Conservation (phyloP, 2,888 invertebrate species). For the Sesia bembeciformis region DNA sequence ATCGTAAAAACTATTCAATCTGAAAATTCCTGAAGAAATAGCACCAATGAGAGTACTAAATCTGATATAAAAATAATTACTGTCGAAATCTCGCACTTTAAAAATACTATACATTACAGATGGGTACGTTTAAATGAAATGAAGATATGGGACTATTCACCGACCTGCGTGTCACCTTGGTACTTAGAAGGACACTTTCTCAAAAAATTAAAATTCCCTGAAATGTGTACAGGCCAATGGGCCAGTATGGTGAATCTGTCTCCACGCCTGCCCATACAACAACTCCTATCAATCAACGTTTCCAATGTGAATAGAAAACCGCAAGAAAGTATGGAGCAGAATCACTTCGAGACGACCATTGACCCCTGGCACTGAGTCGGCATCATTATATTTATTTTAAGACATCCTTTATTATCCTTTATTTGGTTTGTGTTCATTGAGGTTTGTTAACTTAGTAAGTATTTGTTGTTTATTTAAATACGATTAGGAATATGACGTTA, state of each 20-base stretch:
- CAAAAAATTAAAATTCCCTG: conserved; percentile 80
- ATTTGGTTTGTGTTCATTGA: no score
- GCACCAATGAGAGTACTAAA: no score
- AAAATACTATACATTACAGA: conserved; percentile 33
- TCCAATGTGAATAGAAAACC: conserved; percentile 62
- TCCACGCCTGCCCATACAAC: conserved; percentile 77
- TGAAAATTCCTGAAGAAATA: no score
- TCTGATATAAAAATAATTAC: no score
- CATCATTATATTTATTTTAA: neutral
- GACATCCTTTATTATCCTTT: no score
- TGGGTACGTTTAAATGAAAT: conserved; percentile 79
- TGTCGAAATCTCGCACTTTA: no score
- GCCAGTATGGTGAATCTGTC: conserved; percentile 83
- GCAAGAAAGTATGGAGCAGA: conserved; percentile 63
- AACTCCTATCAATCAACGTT: conserved; percentile 60
- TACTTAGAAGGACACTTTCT: conserved; percentile 80
- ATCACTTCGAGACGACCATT: conserved; percentile 51
- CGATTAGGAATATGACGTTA: no score
- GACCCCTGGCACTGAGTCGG: conserved; percentile 39
- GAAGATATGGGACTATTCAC: conserved; percentile 81
- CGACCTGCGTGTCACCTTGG: conserved; percentile 82
- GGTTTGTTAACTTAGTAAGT: no score
- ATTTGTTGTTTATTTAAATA: no score
- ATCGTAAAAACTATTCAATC: no score
- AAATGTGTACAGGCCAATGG: conserved; percentile 85